phyloP scores from a whole-genome alignment of 2,888 invertebrate species.

The Apantesis nais region DNA sequence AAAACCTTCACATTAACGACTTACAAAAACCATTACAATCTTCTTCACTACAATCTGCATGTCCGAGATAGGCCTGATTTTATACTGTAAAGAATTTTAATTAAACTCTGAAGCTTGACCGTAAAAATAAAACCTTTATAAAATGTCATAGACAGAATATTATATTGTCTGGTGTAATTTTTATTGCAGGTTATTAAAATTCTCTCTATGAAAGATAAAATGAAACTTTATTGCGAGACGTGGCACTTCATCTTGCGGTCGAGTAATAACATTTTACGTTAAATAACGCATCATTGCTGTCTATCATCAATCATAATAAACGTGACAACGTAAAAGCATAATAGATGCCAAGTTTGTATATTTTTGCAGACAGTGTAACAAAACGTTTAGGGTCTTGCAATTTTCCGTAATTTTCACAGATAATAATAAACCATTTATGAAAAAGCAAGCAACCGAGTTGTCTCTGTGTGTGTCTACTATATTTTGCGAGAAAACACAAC shows the following conservation, averaged over 20 bases:
- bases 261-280: conserved; percentile 27
- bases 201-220: conserved; percentile 31
- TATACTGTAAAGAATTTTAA: conserved; percentile 13
- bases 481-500: neutral
- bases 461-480: neutral
- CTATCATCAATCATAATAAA: conserved; percentile 22
- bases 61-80: neutral
- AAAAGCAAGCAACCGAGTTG: neutral
- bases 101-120: conserved; percentile 15
- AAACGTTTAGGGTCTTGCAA: neutral
- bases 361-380: neutral
- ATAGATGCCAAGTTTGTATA: conserved; percentile 1
- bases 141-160: conserved; percentile 15
- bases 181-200: conserved; percentile 36
- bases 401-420: neutral
- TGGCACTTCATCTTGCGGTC: conserved; percentile 10
- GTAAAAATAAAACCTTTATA: conserved; percentile 20
- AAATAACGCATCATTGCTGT: conserved; percentile 16
- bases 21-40: neutral
- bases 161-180: conserved; percentile 27
- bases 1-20: neutral
- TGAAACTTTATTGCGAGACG: conserved; percentile 26
- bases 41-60: no score
- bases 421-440: neutral
- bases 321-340: conserved; percentile 16